Conservation (phyloP, 2,113 vertebrate species). For the Rhynchopsitta pachyrhyncha region DNA sequence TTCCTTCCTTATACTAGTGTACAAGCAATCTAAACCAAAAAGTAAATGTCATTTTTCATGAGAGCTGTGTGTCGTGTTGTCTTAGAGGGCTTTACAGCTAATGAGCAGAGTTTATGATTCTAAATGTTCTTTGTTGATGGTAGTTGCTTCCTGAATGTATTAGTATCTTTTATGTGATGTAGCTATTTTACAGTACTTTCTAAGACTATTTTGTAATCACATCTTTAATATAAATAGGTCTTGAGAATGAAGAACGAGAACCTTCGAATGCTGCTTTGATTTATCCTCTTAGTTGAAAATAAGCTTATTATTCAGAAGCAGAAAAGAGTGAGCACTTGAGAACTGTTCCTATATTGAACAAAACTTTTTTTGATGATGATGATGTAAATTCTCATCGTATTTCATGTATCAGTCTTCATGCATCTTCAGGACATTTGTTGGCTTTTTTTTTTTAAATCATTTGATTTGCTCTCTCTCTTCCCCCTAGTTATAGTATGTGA, state of each 20-base stretch:
- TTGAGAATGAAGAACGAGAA: neutral
- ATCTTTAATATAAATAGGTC: neutral
- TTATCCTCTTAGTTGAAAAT: slow-evolving; percentile 52
- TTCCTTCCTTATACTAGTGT: neutral
- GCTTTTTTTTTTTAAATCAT: neutral
- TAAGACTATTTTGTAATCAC: too few species aligned
- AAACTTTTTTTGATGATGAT: neutral
- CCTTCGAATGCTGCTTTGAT: slow-evolving; percentile 9
- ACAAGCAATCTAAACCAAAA: neutral
- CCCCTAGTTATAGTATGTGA: neutral
- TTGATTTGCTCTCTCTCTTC: neutral
- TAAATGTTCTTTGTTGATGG: neutral
- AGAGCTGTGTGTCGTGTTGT: neutral
- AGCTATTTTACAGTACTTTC: too few species aligned
- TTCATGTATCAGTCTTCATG: neutral
- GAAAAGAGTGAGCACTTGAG: neutral
- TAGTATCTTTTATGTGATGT: neutral
- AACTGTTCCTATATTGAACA: neutral
- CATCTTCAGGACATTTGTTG: neutral
- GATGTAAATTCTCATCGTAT: neutral
- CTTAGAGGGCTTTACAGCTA: neutral
- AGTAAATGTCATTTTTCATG: neutral
- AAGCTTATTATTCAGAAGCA: slow-evolving; percentile 22
- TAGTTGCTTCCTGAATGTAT: neutral
- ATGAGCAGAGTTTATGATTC: neutral